phyloP scores from a whole-genome alignment of 2,797 vertebrate genomes.

The Micrastur ruficollis region DNA sequence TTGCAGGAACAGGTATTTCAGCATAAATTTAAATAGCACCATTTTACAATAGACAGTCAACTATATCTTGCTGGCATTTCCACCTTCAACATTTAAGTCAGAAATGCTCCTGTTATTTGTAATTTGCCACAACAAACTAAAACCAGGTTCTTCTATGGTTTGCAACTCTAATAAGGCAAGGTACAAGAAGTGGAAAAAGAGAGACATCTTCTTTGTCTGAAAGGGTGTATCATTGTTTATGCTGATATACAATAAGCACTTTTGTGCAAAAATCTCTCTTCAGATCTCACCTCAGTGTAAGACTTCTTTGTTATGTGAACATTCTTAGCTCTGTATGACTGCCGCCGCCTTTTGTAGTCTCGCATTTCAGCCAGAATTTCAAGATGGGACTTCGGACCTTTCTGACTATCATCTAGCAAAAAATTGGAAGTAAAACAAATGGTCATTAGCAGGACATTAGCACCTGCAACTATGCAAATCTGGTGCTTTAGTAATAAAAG shows the following conservation, averaged over 20 bases:
- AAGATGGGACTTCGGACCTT: constrained; percentile 92
- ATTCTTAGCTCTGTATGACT: constrained; percentile 97
- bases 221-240: neutral
- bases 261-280: neutral
- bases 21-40: neutral
- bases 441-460: neutral
- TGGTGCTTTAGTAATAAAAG: neutral
- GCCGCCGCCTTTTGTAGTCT: constrained; percentile 94
- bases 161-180: neutral
- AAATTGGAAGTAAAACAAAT: neutral
- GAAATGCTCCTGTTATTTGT: neutral
- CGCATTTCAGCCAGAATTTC: constrained; percentile 98
- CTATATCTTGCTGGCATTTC: neutral
- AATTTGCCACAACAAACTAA: neutral
- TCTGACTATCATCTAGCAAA: constrained; percentile 83
- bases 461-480: neutral
- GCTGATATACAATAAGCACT: neutral
- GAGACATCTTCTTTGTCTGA: neutral
- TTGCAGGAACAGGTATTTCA: neutral
- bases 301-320: constrained; percentile 99
- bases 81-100: neutral
- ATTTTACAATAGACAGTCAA: neutral
- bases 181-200: neutral
- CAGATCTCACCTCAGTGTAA: constrained; percentile 89
- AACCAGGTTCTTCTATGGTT: neutral